These are phyloP conservation scores for Marasmarcha lunaedactyla DNA, from an alignment of 2,888 invertebrate genomes.

Conservation along the genomic window DNA sequence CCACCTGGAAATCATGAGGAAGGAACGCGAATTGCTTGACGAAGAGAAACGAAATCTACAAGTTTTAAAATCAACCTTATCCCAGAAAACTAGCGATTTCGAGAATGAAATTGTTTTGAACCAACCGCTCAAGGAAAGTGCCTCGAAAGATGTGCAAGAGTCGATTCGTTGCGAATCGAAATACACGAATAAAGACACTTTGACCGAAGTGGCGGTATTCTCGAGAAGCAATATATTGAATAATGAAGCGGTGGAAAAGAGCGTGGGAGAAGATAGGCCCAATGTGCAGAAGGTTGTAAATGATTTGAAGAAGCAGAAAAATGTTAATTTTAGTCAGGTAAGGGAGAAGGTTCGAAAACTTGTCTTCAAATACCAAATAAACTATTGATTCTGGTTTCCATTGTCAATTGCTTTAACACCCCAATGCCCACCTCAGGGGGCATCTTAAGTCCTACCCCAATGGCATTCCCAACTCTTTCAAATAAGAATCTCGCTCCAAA, in stretches of 20 bases:
- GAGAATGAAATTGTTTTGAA: constrained; percentile 37
- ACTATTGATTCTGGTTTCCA: constrained; percentile 85
- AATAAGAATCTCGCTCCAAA: constrained; percentile 79
- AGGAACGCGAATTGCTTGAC: constrained; percentile 37
- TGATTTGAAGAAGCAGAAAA: constrained; percentile 50
- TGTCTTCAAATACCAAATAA: constrained; percentile 78
- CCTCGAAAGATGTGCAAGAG: constrained; percentile 33
- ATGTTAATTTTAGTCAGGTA: constrained; percentile 48
- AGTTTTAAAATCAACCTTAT: constrained; percentile 14
- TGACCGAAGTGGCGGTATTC: constrained; percentile 26
- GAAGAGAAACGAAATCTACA: constrained; percentile 32
- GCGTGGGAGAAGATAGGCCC: constrained; percentile 17
- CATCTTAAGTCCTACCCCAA: constrained; percentile 69
- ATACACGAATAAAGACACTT: neutral
- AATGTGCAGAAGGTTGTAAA: constrained; percentile 37
- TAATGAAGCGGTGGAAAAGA: constrained; percentile 23
- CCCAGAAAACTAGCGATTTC: constrained; percentile 15
- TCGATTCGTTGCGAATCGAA: constrained; percentile 16
- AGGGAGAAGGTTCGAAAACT: constrained; percentile 79
- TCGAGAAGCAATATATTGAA: constrained; percentile 27
- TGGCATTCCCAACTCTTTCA: constrained; percentile 72
- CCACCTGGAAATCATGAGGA: constrained; percentile 36
- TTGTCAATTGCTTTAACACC: constrained; percentile 87
- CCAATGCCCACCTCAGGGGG: constrained; percentile 93
- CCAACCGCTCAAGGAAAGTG: constrained; percentile 25